These are phyloP conservation scores for Cylindroiulus punctatus DNA, from an alignment of 2,888 invertebrate species.

Conservation along the genomic window DNA sequence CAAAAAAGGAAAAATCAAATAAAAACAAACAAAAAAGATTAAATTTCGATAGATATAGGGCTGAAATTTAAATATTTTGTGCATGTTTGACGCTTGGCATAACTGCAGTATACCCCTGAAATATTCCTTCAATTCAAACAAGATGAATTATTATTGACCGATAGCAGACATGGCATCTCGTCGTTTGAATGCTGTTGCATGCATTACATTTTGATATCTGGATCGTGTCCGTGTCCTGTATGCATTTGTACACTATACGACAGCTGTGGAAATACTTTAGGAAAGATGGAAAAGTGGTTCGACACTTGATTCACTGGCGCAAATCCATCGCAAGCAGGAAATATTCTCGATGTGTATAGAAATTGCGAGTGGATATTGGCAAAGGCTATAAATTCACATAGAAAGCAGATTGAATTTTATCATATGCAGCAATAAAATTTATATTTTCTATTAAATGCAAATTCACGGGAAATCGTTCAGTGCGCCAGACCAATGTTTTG, in stretches of 20 bases:
- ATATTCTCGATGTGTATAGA: neutral
- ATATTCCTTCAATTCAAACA: too few relatives aligned
- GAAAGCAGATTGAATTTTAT: slow-evolving; percentile 31
- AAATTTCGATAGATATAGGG: too few relatives aligned
- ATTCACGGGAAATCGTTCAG: neutral
- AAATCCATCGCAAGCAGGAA: slow-evolving; percentile 15
- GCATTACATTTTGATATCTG: slow-evolving; percentile 30
- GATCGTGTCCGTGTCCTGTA: slow-evolving; percentile 36
- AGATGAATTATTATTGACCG: too few relatives aligned
- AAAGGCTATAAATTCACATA: slow-evolving; percentile 5
- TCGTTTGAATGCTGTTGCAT: neutral
- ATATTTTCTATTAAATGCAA: slow-evolving; percentile 37
- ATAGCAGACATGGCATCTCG: too few relatives aligned
- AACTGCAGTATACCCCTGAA: too few relatives aligned
- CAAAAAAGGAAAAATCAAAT: too few relatives aligned
- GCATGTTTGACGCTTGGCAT: too few relatives aligned
- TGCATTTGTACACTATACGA: slow-evolving; percentile 30
- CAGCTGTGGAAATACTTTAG: slow-evolving; percentile 23
- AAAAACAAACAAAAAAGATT: too few relatives aligned
- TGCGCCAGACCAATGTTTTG: slow-evolving; percentile 33
- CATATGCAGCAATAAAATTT: slow-evolving; percentile 23
- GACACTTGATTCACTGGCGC: slow-evolving; percentile 28
- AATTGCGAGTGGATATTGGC: slow-evolving; percentile 13
- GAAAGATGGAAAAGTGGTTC: slow-evolving; percentile 25
- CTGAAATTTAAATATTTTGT: too few relatives aligned